Conservation (phyloP, 2,113 vertebrate species). For the Thalassoma bifasciatum region DNA sequence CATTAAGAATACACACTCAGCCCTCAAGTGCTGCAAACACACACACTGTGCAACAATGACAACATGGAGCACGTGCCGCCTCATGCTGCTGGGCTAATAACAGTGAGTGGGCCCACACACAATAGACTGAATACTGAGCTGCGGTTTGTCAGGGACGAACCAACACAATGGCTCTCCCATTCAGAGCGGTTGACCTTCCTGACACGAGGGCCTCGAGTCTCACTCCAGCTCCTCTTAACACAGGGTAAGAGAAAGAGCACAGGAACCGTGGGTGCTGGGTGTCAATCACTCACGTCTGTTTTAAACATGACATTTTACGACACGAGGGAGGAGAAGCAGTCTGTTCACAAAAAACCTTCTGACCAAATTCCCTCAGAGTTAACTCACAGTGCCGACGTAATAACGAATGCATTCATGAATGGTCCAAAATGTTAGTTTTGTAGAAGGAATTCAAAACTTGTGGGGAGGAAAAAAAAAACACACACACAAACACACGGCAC, state of each 20-base stretch:
- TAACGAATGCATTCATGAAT: background rate
- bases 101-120: constrained; percentile 47
- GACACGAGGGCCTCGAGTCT: constrained; percentile 37
- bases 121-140: constrained; percentile 34
- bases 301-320: constrained; percentile 23
- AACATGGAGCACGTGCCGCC: constrained; percentile 25
- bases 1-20: background rate
- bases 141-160: constrained; percentile 42
- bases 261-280: background rate
- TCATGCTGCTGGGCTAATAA: constrained; percentile 35
- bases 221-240: constrained; percentile 22
- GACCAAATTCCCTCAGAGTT: background rate
- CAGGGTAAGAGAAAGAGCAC: background rate
- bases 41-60: background rate
- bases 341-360: background rate
- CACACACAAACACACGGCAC: background rate
- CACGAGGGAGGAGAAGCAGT: background rate
- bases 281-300: constrained; percentile 2
- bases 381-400: background rate
- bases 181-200: constrained; percentile 58
- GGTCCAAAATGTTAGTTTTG: background rate
- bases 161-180: constrained; percentile 60
- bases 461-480: background rate
- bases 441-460: background rate
- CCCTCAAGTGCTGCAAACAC: background rate